Conservation (phyloP, 1,140 invertebrate species). For the Archivesica marissinica region DNA sequence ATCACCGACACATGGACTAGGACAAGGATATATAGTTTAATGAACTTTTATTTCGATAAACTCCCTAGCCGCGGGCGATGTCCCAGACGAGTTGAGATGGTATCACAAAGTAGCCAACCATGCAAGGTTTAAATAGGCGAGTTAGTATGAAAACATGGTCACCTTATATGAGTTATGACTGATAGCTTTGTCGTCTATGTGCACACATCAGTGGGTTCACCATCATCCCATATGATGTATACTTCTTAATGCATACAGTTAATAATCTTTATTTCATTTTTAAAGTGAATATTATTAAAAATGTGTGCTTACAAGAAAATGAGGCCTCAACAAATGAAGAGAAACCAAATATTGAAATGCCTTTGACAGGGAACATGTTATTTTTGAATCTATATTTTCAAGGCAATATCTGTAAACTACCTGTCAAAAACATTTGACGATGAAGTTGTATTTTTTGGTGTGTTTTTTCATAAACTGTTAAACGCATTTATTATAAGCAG, state of each 20-base stretch:
- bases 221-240: not conserved
- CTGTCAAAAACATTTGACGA: too few relatives aligned
- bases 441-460: too few relatives aligned
- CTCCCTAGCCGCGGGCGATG: constrained; percentile 35
- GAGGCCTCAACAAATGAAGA: not conserved
- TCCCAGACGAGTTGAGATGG: constrained; percentile 36
- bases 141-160: not conserved
- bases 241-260: too few relatives aligned
- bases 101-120: constrained; percentile 50
- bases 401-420: too few relatives aligned
- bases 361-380: too few relatives aligned
- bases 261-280: not conserved
- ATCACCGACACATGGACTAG: constrained; percentile 23
- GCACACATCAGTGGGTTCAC: not conserved
- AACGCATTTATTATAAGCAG: too few relatives aligned
- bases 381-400: too few relatives aligned
- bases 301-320: not conserved
- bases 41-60: constrained; percentile 37
- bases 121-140: constrained; percentile 17
- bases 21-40: constrained; percentile 42
- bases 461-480: too few relatives aligned
- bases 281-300: not conserved
- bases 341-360: not conserved
- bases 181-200: not conserved
- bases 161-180: not conserved